A percentile compares a stretch with the other conserved stretches of the same genome.
phyloP scores from a whole-genome alignment of 2,888 invertebrate genomes.

The Sussaba pulchella region DNA sequence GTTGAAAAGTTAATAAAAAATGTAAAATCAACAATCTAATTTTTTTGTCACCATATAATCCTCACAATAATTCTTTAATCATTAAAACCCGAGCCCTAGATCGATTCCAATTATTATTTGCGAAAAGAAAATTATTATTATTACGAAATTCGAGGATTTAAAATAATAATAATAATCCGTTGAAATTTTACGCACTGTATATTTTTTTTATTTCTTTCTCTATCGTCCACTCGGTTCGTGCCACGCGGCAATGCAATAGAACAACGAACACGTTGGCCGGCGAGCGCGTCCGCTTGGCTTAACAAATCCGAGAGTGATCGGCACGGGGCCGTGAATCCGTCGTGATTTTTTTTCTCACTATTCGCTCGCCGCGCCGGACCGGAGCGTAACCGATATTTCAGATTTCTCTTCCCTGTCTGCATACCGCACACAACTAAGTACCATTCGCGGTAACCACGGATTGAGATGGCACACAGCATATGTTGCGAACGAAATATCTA shows the following conservation, averaged over 20 bases:
- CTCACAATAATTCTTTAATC: too few relatives aligned
- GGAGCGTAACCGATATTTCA: conserved; percentile 61
- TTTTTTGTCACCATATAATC: too few relatives aligned
- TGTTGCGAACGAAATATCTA: too few relatives aligned
- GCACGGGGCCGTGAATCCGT: conserved; percentile 67
- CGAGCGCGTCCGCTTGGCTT: conserved; percentile 22
- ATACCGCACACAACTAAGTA: not conserved
- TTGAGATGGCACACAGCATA: not conserved
- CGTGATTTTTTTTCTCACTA: conserved; percentile 55
- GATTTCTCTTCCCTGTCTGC: conserved; percentile 61
- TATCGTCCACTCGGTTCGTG: not conserved
- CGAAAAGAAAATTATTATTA: too few relatives aligned
- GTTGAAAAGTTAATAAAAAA: too few relatives aligned
- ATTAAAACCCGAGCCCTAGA: too few relatives aligned
- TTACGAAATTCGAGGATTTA: too few relatives aligned
- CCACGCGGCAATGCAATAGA: conserved; percentile 26
- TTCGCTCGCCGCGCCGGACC: conserved; percentile 52
- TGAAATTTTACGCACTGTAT: too few relatives aligned
- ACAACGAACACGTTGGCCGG: conserved; percentile 14
- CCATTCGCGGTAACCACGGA: conserved; percentile 13
- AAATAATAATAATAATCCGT: too few relatives aligned
- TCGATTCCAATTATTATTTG: too few relatives aligned
- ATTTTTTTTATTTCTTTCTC: not conserved
- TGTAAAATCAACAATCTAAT: too few relatives aligned
- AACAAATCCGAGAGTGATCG: conserved; percentile 61